Evolutionary conservation across 2,888 invertebrate genomes (phyloP), one percentile per base, ranked within the genome.

Genomic region (Onchidella celtica): DNA sequence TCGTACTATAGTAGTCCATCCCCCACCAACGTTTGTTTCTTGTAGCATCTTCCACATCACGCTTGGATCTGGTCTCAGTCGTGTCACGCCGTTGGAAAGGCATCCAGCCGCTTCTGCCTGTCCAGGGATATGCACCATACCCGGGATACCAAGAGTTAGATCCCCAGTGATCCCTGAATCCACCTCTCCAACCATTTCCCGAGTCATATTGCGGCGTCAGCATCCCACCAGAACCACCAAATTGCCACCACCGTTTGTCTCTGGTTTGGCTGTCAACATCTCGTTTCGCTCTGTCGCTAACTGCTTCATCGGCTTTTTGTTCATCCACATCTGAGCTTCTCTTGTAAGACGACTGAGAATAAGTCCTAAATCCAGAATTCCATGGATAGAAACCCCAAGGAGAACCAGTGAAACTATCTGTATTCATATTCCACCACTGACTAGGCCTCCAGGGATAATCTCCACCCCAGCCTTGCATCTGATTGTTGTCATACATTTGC

Each of bases 181-280:
- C 29, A 17, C 14, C 61, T 24, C 11, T 40, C 61, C 73, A 73
- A 4, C 36, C 36, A 11, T 4, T 32, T 11, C 59, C 32, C 6
- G 14, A n/a, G 14, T 27, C 59, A n/a, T 38, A 17, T 17, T 73
- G 59, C 11, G 73, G 61, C 34, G 1, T 38, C 59, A n/a, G n/a
- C n/a, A 34, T 9, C 11, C 21, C 17, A 17, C 38, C 59, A 1
- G 24, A 24, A 9, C 59, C 55, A 29, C 17, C 40, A 24, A 29
- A 24, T 14, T 59, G 2, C 73, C 73, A 73, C 73, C 73, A 73
- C 2, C 73, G 73, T 61, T 73, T 73, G 0, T n/a, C n/a, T n/a
- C n/a, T n/a, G n/a, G n/a, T n/a, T n/a, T n/a, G n/a, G n/a, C n/a
- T n/a, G 34, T 38, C 73, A 14, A 17, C 38, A 38, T 14, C 38